A percentile compares a stretch with the other conserved stretches of the same genome.
phyloP scores from a whole-genome alignment of 2,888 invertebrate genomes.

The Latrodectus elegans region DNA sequence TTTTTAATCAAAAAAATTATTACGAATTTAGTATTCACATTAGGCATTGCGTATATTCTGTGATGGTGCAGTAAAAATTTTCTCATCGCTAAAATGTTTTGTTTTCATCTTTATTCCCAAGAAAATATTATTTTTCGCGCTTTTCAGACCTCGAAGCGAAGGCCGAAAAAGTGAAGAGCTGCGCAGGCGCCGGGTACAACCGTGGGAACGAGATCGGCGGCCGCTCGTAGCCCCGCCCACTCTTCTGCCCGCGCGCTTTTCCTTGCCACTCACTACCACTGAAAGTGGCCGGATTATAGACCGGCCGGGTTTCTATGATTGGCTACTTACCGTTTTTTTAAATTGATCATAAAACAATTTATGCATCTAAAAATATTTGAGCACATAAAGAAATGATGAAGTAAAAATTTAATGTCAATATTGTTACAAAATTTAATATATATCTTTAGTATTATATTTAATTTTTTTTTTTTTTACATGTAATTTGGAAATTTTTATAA shows the following conservation, averaged over 20 bases:
- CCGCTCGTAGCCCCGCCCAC: constrained; percentile 31
- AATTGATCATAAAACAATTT: background rate
- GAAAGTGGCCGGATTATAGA: constrained; percentile 9
- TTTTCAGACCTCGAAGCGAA: constrained; percentile 15
- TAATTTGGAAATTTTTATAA: no score
- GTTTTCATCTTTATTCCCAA: background rate
- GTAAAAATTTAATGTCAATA: no score
- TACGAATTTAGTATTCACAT: no score
- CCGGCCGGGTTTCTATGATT: constrained; percentile 22
- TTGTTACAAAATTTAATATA: no score
- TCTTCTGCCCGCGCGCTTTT: constrained; percentile 50
- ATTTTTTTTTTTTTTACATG: no score
- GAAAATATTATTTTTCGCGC: background rate
- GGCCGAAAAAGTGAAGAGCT: constrained; percentile 16
- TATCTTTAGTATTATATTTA: no score
- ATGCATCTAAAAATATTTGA: no score
- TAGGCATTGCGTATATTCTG: no score
- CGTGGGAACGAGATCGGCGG: constrained; percentile 54
- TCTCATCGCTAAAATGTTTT: no score
- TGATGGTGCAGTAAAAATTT: no score
- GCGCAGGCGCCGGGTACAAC: constrained; percentile 30
- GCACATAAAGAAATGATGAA: no score
- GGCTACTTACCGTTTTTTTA: constrained; percentile 27
- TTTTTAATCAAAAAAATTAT: no score
- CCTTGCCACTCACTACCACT: constrained; percentile 15